These are phyloP conservation scores for Micronycteris hirsuta DNA, from an alignment of 2,113 vertebrate species.

Conservation along the genomic window DNA sequence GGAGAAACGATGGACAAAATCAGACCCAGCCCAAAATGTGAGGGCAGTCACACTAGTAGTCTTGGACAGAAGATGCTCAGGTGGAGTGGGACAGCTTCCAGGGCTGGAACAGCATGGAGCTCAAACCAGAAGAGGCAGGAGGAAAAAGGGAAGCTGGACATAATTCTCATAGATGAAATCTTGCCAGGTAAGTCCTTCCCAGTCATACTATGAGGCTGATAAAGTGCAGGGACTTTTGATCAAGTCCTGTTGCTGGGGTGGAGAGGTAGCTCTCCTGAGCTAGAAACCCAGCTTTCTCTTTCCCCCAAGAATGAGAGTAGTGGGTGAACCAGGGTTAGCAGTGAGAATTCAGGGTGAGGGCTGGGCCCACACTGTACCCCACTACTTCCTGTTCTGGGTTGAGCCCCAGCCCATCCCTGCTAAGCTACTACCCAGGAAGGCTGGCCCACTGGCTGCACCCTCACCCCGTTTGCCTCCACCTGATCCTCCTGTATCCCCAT, in stretches of 20 bases:
- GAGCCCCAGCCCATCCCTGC: background rate
- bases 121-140: background rate
- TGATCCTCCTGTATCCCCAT: background rate
- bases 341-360: background rate
- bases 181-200: background rate
- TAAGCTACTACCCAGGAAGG: background rate
- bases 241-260: conserved; percentile 38
- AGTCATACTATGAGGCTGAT: background rate
- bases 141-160: background rate
- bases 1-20: background rate
- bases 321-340: background rate
- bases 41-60: background rate
- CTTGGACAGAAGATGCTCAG: background rate
- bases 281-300: background rate
- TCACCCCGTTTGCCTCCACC: background rate
- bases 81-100: background rate
- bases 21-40: background rate
- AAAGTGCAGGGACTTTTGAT: background rate
- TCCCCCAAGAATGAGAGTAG: background rate
- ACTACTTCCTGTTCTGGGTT: background rate
- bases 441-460: background rate
- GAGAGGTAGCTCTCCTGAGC: background rate
- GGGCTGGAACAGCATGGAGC: background rate
- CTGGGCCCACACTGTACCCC: rapidly evolving
- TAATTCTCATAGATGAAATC: background rate